Evolutionary conservation across 1,140 invertebrate genomes (phyloP), one percentile per base, ranked within the genome.

Genomic region (Diachasma alloeum): DNA sequence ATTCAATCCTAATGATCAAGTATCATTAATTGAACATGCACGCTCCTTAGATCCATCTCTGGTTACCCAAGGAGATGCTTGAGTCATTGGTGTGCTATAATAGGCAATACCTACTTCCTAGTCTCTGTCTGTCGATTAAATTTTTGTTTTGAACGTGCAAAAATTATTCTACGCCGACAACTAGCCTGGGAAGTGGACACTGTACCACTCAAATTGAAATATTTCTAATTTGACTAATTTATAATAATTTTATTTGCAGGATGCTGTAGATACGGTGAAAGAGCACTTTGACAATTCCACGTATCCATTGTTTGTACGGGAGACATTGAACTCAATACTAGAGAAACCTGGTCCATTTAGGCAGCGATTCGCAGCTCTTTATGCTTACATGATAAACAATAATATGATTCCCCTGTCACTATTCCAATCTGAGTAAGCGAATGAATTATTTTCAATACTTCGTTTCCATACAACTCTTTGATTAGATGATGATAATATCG

Each of bases 71-170:
- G 48, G 78, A 79, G 86, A 87, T 88, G 87, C 86, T 88, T 87
- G 88, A 88, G 87, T 89, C 87, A 89, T 88, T 82, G 78, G 82
- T 78, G 87, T 89, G 87, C 88, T 26, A 89, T 53, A 89, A 76
- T 88, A 89, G n/a, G 82, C 83, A 86, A 86, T 80, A 87, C 75
- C 85, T 89, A 79, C 81, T 87, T 79, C 72, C 79, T 78, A 74
- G 71, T 83, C 70, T 66, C 4, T 31, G 19, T 26, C 73, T 68
- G 36, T 13, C n/a, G 59, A 75, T 67, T 17, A 37, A 26, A 78
- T 78, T 75, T 75, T 44, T 67, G n/a, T 59, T 78, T 77, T 59
- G 78, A 81, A 78, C 75, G 78, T 69, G 53, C 42, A 24, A 73
- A 68, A 75, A 78, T 78, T 71, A 22, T 67, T n/a, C 68, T 17